Percentiles rank a stretch among this genome's conserved stretches.
phyloP scores from a whole-genome alignment of 2,888 invertebrate species.

The Drosophila prolongata region DNA sequence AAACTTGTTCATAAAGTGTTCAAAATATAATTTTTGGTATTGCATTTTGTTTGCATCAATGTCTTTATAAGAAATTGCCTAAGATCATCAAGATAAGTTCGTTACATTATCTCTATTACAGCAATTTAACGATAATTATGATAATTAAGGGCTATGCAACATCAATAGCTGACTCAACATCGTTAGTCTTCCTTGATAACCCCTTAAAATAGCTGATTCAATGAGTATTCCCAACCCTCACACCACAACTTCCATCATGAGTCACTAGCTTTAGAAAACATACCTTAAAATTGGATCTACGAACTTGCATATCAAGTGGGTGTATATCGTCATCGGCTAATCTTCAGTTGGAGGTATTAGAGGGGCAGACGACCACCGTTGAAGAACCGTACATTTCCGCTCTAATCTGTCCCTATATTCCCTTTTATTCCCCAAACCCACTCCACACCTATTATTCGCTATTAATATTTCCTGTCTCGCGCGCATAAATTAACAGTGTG shows the following conservation, averaged over 20 bases:
- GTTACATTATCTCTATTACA: slow-evolving; percentile 6
- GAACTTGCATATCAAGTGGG: slow-evolving; percentile 13
- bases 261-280: slow-evolving; percentile 24
- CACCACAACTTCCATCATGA: slow-evolving; percentile 28
- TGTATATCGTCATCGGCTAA: slow-evolving; percentile 9
- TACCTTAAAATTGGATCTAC: slow-evolving; percentile 11
- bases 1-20: too few relatives aligned
- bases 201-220: slow-evolving; percentile 12
- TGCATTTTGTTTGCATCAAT: background rate
- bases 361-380: slow-evolving; percentile 45
- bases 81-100: background rate
- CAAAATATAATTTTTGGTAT: background rate
- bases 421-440: slow-evolving; percentile 15
- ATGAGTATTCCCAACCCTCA: slow-evolving; percentile 6
- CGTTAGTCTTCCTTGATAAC: background rate
- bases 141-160: slow-evolving; percentile 3
- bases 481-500: slow-evolving; percentile 71
- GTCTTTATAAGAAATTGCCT: background rate
- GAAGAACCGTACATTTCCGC: slow-evolving; percentile 54
- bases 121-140: slow-evolving; percentile 12
- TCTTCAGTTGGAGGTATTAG: background rate
- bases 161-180: slow-evolving; percentile 13
- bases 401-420: slow-evolving; percentile 22
- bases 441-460: slow-evolving; percentile 45
- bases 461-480: slow-evolving; percentile 77